These are phyloP conservation scores for Melanotaenia duboulayi DNA, from an alignment of 2,113 vertebrate species.

Conservation along the genomic window DNA sequence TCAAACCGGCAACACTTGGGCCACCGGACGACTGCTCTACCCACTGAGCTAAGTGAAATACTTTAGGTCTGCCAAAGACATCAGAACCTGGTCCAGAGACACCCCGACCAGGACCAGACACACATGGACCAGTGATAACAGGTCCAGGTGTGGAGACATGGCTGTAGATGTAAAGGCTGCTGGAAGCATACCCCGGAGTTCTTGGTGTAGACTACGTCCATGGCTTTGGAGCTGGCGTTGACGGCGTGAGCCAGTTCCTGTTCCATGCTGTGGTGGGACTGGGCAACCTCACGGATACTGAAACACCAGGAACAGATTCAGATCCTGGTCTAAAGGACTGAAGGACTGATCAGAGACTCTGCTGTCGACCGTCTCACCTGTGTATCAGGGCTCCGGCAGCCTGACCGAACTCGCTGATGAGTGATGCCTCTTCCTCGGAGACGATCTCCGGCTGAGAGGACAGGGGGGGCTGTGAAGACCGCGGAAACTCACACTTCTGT, in stretches of 20 bases:
- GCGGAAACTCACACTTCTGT: conserved; percentile 92
- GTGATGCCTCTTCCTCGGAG: conserved; percentile 90
- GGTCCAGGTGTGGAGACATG: no score
- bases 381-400: conserved; percentile 92
- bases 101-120: no score
- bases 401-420: conserved; percentile 91
- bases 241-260: conserved; percentile 98
- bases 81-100: no score
- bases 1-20: no score
- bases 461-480: conserved; percentile 78
- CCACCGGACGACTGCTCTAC: no score
- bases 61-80: no score
- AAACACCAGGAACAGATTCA: background rate
- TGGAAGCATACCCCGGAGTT: conserved; percentile 82
- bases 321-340: background rate
- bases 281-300: conserved; percentile 95
- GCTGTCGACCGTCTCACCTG: conserved; percentile 64
- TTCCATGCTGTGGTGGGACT: conserved; percentile 91
- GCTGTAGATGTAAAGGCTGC: no score
- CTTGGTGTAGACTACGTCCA: conserved; percentile 94
- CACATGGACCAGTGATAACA: no score
- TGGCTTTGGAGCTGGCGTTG: conserved; percentile 96
- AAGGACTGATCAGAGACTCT: background rate
- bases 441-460: conserved; percentile 89
- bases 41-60: no score